Base-by-base conservation (phyloP, 53 echinoderm and acorn worm species). In the Luidia sarsii region DNA sequence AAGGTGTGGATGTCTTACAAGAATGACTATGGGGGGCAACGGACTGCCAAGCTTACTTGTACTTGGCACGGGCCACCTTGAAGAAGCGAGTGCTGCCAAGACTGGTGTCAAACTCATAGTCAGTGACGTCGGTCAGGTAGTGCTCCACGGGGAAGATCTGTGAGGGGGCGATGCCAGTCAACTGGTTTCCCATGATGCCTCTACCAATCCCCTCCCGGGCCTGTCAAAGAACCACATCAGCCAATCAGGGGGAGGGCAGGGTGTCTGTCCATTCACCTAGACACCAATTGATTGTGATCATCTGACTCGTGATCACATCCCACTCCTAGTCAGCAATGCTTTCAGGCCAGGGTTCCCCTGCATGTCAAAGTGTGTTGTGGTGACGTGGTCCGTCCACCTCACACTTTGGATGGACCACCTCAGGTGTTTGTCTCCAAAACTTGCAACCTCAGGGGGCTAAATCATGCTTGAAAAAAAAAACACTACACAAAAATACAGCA, bases 121-220 rank as follows among this genome's bases (percentile, higher is more conserved):
- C 99, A 0, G 94, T 91, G 24, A 99, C 99, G 48, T 99, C 99
- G 1, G 99, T 99, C 56, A 99, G 79, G 71, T 99, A 99, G 37
- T 99, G 94, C 81, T 99, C 99, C 5, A 99, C 99, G 5, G 94
- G 94, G 8, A 99, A 82, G 75, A 99, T 99, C 89, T 99, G 94
- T 45, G 94, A 99, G 43, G 99, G 99, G 31, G 99, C 99, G 48
- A 99, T 89, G 62, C 99, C 99, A 33, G 99, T 93, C 85, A 99
- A 70, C 80, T 99, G 99, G 71, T 99, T 99, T 11, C 99, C 99
- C 99, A 99, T 99, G 61, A 20, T 60, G 59, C 57, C 15, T 15
- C 28, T 9, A 38, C 35, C n/a, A 6, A 3, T 38, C 16, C 3
- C 18, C 64, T 24, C 9, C 8, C n/a, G 2, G 25, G 8, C 46